Percentiles rank a stretch among this genome's conserved stretches.
phyloP scores from a whole-genome alignment of 1,140 invertebrate genomes.

The Cydia strobilella region DNA sequence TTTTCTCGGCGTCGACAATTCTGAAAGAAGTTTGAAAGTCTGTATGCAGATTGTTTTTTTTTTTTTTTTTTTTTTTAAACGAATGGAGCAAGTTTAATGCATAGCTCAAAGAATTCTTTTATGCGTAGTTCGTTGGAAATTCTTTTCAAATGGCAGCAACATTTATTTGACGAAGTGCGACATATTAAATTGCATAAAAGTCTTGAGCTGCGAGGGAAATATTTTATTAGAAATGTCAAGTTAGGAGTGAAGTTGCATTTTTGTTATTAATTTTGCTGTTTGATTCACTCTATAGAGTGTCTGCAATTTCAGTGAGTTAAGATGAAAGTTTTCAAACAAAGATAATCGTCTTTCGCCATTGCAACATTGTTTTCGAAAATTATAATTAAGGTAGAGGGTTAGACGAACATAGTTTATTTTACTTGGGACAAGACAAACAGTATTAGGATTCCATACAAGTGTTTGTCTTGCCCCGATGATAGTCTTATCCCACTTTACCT shows the following conservation, averaged over 20 bases:
- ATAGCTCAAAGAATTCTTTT: background rate
- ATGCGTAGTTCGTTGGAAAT: background rate
- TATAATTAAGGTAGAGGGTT: no score
- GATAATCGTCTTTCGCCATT: no score
- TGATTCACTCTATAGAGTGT: background rate
- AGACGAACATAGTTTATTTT: no score
- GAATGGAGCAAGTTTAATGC: slow-evolving; percentile 2
- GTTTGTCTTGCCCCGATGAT: no score
- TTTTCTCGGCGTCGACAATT: background rate
- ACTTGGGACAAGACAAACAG: no score
- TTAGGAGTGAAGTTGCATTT: background rate
- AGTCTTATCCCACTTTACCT: no score
- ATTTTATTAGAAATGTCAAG: background rate
- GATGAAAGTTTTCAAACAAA: no score
- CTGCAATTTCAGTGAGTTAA: no score
- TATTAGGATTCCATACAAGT: no score
- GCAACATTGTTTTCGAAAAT: no score
- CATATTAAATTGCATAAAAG: background rate
- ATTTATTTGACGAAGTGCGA: slow-evolving; percentile 5
- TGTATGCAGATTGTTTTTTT: slow-evolving; percentile 9
- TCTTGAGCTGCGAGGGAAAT: background rate
- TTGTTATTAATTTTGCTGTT: background rate
- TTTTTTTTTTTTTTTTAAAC: background rate
- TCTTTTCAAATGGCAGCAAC: background rate
- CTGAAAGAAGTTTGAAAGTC: slow-evolving; percentile 4